Conservation (phyloP, 2,113 vertebrate species). For the Strix aluco region DNA sequence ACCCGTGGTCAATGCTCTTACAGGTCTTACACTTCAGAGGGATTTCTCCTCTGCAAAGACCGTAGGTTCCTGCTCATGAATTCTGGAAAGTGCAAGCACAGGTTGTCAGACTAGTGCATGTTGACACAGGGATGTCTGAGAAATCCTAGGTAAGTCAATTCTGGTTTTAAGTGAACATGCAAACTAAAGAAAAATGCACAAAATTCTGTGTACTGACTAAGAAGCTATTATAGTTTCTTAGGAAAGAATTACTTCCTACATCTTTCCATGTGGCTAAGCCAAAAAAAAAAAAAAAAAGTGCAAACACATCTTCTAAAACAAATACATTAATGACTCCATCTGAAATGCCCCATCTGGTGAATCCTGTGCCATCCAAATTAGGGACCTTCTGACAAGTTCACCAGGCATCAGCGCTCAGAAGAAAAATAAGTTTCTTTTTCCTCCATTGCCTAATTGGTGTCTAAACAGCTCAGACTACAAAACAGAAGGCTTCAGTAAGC, state of each 20-base stretch:
- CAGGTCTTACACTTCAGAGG: not conserved
- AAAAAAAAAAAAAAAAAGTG: not conserved
- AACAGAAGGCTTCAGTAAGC: not conserved
- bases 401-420: not conserved
- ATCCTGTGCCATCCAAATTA: not conserved
- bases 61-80: not conserved
- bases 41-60: not conserved
- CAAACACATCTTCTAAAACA: not conserved
- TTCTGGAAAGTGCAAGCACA: not conserved
- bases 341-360: not conserved
- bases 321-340: not conserved
- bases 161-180: not conserved
- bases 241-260: not conserved
- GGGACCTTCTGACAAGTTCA: not conserved
- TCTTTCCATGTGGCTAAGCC: not conserved
- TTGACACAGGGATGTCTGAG: not conserved
- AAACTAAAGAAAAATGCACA: not conserved
- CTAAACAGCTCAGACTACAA: not conserved
- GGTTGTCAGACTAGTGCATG: not conserved
- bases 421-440: not conserved
- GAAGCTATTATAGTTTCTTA: not conserved
- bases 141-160: not conserved
- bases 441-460: not conserved
- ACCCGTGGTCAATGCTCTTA: fast-evolving
- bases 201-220: not conserved